Evolutionary conservation across 2,888 invertebrate species (phyloP), one percentile per base, ranked within the genome.

Genomic region (Andrena chrysosceles): DNA sequence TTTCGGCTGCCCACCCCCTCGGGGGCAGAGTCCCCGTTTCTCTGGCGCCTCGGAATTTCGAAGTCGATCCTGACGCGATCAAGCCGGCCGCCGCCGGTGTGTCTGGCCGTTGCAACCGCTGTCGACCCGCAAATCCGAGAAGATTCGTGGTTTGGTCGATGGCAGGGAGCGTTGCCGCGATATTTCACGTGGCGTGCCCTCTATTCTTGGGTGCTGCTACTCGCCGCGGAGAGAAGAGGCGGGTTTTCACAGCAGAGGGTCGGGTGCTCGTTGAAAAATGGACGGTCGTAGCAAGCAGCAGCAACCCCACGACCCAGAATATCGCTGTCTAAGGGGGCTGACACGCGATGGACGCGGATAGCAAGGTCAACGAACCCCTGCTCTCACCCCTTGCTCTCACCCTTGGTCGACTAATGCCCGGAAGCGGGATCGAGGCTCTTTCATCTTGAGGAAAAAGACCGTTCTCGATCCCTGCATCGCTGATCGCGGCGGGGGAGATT

Each of bases 381-480:
- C 78, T 59, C 31, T 26, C 66, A 42, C 67, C 71, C 10, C 71
- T 67, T 26, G 60, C 23, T 33, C 52, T 75, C 75, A 78, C 76
- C 84, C 79, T 84, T 79, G 72, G 62, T 60, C 54, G 73, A 29
- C 26, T 62, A 73, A 70, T 20, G 78, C n/a, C 63, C 64, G 83
- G 77, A 68, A 77, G 75, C 72, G 75, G 78, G 72, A 77, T 84
- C 76, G 84, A 71, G 80, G 60, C 73, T 74, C 80, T 86, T 85
- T 84, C 64, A 85, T 86, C 84, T 77, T 74, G 66, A 62, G 69
- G 85, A 66, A 84, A 72, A 63, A 67, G 60, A 42, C 35, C 68
- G 68, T 35, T 26, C 68, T 69, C 72, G 59, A 77, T 63, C 48
- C 42, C 63, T 75, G 49, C 66, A 54, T 52, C 79, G 69, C 54